Evolutionary conservation across 2,797 vertebrate species (phyloP).

Genomic region (Heteromormyrus szaboi): DNA sequence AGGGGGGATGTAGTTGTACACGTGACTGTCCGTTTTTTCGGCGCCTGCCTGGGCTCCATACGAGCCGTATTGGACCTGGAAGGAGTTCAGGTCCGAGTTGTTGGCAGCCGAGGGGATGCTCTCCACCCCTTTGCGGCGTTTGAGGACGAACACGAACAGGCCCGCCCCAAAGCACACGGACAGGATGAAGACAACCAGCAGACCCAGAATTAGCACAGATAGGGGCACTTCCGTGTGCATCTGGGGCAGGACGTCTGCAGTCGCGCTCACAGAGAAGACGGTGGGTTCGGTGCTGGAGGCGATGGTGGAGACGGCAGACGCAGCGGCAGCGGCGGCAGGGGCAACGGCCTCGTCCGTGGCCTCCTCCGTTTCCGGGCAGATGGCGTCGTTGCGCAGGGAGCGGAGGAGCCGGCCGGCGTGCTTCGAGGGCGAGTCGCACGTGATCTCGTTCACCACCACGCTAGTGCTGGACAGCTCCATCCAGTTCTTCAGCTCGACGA

Average conservation of each 20-base stretch:
- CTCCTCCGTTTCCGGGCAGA: slow-evolving; percentile 80
- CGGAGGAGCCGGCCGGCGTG: slow-evolving; percentile 86
- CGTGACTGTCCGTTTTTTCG: slow-evolving; percentile 82
- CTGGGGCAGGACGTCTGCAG: slow-evolving; percentile 74
- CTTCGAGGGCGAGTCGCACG: slow-evolving; percentile 86
- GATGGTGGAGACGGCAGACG: slow-evolving; percentile 66
- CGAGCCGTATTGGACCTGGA: slow-evolving; percentile 89
- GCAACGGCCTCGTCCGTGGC: slow-evolving; percentile 55
- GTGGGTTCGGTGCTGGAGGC: slow-evolving; percentile 64
- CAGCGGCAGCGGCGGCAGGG: slow-evolving; percentile 66
- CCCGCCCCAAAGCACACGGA: slow-evolving; percentile 94
- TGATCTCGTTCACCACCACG: slow-evolving; percentile 90
- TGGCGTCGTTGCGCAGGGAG: slow-evolving; percentile 83
- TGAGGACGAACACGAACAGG: slow-evolving; percentile 91
- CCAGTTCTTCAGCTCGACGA: slow-evolving; percentile 92
- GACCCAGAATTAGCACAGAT: slow-evolving; percentile 89
- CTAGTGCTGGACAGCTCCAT: slow-evolving; percentile 87
- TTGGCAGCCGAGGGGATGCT: slow-evolving; percentile 69
- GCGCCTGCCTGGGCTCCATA: slow-evolving; percentile 72
- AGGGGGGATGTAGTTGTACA: slow-evolving; percentile 93
- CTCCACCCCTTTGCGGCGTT: slow-evolving; percentile 85
- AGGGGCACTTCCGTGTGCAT: slow-evolving; percentile 85
- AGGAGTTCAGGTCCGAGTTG: slow-evolving; percentile 86
- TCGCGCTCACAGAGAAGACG: slow-evolving; percentile 52
- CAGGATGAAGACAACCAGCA: slow-evolving; percentile 93